These are phyloP conservation scores for Siniperca undulata DNA, from an alignment of 2,797 vertebrate species.

Conservation along the genomic window DNA sequence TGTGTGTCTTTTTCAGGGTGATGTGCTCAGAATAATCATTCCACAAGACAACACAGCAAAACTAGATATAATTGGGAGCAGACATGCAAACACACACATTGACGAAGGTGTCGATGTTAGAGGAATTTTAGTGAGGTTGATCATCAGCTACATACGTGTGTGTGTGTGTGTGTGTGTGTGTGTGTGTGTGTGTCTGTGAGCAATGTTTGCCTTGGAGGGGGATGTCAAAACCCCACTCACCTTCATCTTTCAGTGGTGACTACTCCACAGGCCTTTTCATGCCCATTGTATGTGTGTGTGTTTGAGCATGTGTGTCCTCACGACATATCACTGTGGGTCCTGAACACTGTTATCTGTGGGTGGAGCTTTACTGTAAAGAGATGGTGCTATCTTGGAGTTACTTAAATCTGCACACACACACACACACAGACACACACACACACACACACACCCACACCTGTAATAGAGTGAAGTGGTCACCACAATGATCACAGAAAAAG, in stretches of 20 bases:
- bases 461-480: constrained; percentile 6
- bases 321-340: neutral
- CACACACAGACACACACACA: neutral
- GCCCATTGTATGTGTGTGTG: neutral
- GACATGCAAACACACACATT: constrained; percentile 10
- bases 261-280: neutral
- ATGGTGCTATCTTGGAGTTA: neutral
- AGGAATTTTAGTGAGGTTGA: neutral
- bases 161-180: neutral
- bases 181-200: constrained; percentile 4
- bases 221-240: constrained; percentile 18
- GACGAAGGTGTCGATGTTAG: neutral
- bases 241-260: constrained; percentile 11
- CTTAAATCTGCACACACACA: neutral
- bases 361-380: constrained; percentile 21
- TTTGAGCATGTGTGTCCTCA: neutral
- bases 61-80: constrained; percentile 58
- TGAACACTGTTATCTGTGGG: neutral
- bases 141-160: neutral
- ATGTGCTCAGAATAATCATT: constrained; percentile 42
- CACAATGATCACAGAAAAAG: constrained; percentile 15
- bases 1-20: constrained; percentile 11
- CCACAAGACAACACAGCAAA: constrained; percentile 18
- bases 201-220: neutral
- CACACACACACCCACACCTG: constrained; percentile 1